Evolutionary conservation across 2,888 invertebrate genomes (phyloP).

Genomic region (Tipula unca): DNA sequence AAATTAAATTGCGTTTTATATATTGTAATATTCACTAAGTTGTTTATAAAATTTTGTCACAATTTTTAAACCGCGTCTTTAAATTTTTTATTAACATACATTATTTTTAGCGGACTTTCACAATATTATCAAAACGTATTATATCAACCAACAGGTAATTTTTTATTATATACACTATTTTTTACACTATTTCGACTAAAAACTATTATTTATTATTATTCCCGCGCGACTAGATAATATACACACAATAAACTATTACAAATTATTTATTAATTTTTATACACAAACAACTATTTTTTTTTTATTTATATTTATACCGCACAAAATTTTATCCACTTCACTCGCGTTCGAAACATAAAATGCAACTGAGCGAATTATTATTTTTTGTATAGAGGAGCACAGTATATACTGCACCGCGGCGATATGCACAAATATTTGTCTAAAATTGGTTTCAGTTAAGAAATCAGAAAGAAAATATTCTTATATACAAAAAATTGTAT

Average conservation of each 20-base stretch:
- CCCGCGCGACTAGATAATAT: neutral
- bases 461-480: neutral
- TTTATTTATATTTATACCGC: neutral
- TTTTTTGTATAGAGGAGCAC: neutral
- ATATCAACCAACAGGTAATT: slow-evolving; percentile 8
- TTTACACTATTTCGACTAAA: neutral
- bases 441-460: neutral
- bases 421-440: neutral
- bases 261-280: neutral
- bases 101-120: neutral
- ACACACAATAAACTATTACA: neutral
- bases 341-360: neutral
- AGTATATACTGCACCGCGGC: neutral
- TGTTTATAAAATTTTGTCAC: neutral
- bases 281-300: neutral
- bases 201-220: neutral
- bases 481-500: neutral
- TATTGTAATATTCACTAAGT: neutral
- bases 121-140: neutral
- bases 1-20: neutral
- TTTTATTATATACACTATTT: neutral
- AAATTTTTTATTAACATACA: neutral
- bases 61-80: neutral
- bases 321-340: neutral
- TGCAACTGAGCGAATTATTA: neutral